Conservation (phyloP, 2,113 vertebrate species). For the Xiphophorus hellerii region DNA sequence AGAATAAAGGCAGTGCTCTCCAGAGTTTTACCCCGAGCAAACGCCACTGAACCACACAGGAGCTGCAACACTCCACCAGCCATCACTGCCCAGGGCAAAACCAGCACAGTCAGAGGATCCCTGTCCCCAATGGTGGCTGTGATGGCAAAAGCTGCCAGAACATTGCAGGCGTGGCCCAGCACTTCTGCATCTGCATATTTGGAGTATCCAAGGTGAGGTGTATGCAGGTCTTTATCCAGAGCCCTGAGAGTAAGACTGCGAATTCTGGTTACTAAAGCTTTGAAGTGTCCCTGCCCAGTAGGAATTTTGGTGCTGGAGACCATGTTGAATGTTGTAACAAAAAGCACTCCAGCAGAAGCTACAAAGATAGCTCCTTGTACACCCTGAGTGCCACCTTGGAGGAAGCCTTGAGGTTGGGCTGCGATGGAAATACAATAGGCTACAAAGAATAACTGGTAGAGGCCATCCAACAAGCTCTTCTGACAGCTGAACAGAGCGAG, state of each 20-base stretch:
- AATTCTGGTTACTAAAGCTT: constrained; percentile 65
- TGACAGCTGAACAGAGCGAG: constrained; percentile 82
- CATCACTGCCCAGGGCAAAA: constrained; percentile 87
- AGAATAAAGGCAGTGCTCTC: constrained; percentile 88
- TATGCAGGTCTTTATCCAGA: constrained; percentile 73
- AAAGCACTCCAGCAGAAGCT: constrained; percentile 74
- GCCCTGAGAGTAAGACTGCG: constrained; percentile 72
- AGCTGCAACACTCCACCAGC: constrained; percentile 84
- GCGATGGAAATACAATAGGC: constrained; percentile 84
- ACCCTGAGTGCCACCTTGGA: constrained; percentile 82
- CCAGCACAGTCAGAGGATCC: constrained; percentile 75
- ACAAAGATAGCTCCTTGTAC: constrained; percentile 84
- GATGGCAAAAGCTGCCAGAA: constrained; percentile 85
- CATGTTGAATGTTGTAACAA: constrained; percentile 79
- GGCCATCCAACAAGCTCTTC: constrained; percentile 77
- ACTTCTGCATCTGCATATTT: constrained; percentile 87
- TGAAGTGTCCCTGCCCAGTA: constrained; percentile 71
- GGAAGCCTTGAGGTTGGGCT: constrained; percentile 79
- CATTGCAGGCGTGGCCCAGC: constrained; percentile 83
- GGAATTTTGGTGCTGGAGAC: constrained; percentile 67
- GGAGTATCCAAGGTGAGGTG: constrained; percentile 86
- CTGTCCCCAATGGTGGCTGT: constrained; percentile 66
- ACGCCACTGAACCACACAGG: constrained; percentile 86
- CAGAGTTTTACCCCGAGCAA: constrained; percentile 88
- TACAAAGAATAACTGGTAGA: constrained; percentile 83